Evolutionary conservation across 2,113 vertebrate genomes (phyloP).

Genomic region (Callaeas wilsoni): DNA sequence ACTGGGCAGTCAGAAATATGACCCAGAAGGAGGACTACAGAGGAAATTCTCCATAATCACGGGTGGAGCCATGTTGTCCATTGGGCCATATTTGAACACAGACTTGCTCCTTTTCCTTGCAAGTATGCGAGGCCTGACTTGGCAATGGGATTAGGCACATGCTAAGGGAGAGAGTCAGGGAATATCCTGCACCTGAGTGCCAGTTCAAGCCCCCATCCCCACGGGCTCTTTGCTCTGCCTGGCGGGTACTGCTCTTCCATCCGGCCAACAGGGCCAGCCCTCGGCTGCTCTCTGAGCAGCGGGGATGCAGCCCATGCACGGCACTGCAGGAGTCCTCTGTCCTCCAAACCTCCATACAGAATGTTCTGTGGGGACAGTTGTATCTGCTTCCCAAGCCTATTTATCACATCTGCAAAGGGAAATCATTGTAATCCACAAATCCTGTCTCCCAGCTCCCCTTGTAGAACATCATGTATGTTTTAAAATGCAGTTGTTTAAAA

Average conservation of each 20-base stretch:
- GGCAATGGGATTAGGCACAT: background rate
- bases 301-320: rapidly evolving
- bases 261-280: background rate
- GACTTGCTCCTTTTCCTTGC: background rate
- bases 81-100: background rate
- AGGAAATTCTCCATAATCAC: background rate
- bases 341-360: rapidly evolving
- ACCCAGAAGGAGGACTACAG: background rate
- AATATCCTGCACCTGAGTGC: background rate
- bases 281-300: background rate
- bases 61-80: background rate
- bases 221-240: rapidly evolving
- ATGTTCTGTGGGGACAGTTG: rapidly evolving
- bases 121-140: background rate
- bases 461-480: background rate
- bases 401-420: background rate
- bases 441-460: background rate
- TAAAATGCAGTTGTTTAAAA: background rate
- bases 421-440: background rate
- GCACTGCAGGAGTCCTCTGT: background rate
- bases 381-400: background rate
- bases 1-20: background rate
- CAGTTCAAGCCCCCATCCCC: background rate
- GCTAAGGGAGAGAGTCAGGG: background rate
- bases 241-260: rapidly evolving